Evolutionary conservation across 1,140 invertebrate species (phyloP).

Genomic region (Cyclargus thomasi): DNA sequence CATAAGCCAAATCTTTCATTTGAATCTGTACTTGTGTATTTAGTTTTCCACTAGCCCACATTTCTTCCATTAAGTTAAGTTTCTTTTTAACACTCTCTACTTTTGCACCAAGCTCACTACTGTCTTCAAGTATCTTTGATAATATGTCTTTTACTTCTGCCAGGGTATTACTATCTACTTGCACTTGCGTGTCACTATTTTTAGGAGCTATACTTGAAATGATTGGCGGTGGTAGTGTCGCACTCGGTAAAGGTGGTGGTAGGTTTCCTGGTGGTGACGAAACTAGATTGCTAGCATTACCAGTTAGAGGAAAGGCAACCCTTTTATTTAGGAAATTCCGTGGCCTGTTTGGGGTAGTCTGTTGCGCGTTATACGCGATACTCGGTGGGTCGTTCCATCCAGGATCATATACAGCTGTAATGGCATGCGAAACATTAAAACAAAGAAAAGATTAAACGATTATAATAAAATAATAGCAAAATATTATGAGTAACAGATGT

Average conservation of each 20-base stretch:
- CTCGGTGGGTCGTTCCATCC: slow-evolving; percentile 77
- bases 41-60: slow-evolving; percentile 72
- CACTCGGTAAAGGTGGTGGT: slow-evolving; percentile 42
- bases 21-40: slow-evolving; percentile 55
- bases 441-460: slow-evolving; percentile 3
- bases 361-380: slow-evolving; percentile 59
- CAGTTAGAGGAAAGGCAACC: slow-evolving; percentile 72
- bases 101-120: slow-evolving; percentile 61
- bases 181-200: slow-evolving; percentile 28
- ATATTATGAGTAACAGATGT: slow-evolving; percentile 21
- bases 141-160: slow-evolving; percentile 56
- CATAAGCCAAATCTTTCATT: slow-evolving; percentile 65
- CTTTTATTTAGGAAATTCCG: slow-evolving; percentile 73
- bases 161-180: slow-evolving; percentile 45
- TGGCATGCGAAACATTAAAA: slow-evolving; percentile 4
- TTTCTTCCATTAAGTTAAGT: slow-evolving; percentile 68
- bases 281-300: slow-evolving; percentile 30
- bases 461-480: too few species aligned
- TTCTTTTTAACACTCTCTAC: slow-evolving; percentile 67
- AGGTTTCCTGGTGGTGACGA: slow-evolving; percentile 33
- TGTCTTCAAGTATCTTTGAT: slow-evolving; percentile 46
- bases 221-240: slow-evolving; percentile 27
- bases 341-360: slow-evolving; percentile 57
- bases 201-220: slow-evolving; percentile 23
- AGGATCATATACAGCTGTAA: slow-evolving; percentile 65